Evolutionary conservation across 1,140 invertebrate genomes (phyloP), one percentile per base, ranked within the genome.

Genomic region (Drosophila asahinai): DNA sequence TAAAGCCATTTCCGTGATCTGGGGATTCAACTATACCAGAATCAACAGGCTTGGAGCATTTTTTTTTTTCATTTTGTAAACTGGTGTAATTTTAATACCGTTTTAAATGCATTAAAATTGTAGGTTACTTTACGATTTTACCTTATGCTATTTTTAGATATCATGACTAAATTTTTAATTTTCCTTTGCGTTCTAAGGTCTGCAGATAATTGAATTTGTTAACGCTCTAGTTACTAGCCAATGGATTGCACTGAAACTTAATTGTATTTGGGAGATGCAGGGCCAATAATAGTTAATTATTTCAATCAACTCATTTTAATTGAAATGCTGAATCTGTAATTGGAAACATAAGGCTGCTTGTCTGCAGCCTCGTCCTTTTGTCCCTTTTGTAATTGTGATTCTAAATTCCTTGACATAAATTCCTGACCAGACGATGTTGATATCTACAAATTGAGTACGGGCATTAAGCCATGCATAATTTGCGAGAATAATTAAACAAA

Each of bases 391-490:
- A 33, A 38, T 22, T 55, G 52, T 38, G 52, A 2, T 22, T 55
- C 3, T 0, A 17, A 1, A 55, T 38, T 55, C 15, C 12, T 38
- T 14, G 33, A 36, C 54, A 40, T 40, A 40, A 57, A 40, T 40
- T 57, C 54, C 19, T 22, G 19, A 40, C 54, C 54, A 57, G 33
- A 40, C 52, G 38, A 15, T 38, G 54, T 25, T 55, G 33, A 55
- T 40, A 55, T 55, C 54, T 57, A 1, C 54, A 57, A 57, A 57
- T 57, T 19, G 14, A 57, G 14, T 38, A 55, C 54, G 38, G 54
- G n/a, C 54, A 57, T 57, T 40, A 40, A 57, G 54, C 19, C 54
- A 40, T 57, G 54, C 54, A 57, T 57, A 57, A 57, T 57, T 57
- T 57, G 54, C 14, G 19, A 57, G n/a, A 38, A 38, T 25, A 57